Percentiles rank a stretch among this genome's conserved stretches.
These are phyloP conservation scores for Halcyon leucocephala DNA, from an alignment of 2,797 vertebrate genomes.

Conservation along the genomic window DNA sequence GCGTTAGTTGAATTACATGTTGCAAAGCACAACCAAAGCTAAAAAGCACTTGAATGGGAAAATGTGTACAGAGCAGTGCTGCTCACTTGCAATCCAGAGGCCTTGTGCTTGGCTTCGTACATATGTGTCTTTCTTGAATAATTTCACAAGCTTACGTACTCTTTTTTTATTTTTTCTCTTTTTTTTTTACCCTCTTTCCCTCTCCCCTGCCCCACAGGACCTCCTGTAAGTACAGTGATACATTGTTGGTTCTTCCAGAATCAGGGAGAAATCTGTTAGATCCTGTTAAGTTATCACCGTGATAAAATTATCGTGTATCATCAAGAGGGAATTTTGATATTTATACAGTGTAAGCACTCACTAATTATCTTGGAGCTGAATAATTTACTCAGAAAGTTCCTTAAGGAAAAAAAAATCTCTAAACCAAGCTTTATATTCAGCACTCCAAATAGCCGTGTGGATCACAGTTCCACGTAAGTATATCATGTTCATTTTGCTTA, in stretches of 20 bases:
- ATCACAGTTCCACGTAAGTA: slow-evolving; percentile 30
- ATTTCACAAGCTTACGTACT: slow-evolving; percentile 47
- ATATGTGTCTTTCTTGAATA: neutral
- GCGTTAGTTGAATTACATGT: neutral
- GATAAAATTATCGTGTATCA: neutral
- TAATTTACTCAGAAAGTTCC: neutral
- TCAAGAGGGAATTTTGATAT: slow-evolving; percentile 12
- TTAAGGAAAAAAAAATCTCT: slow-evolving; percentile 5
- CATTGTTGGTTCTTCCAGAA: slow-evolving; percentile 63
- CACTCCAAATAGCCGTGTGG: neutral
- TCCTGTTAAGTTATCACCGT: neutral
- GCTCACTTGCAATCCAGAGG: neutral
- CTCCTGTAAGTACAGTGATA: slow-evolving; percentile 93
- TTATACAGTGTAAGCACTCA: neutral
- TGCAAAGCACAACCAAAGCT: neutral
- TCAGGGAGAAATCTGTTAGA: slow-evolving; percentile 65
- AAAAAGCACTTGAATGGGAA: neutral
- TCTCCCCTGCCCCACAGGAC: slow-evolving; percentile 83
- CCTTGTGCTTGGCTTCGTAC: slow-evolving; percentile 14
- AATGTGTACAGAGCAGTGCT: neutral
- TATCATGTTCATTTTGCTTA: neutral
- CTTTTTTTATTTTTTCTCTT: slow-evolving; percentile 39
- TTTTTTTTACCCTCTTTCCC: slow-evolving; percentile 5
- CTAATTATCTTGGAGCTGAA: neutral
- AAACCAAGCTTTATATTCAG: slow-evolving; percentile 29